These are phyloP conservation scores for Megaustenia siamemsis DNA, from an alignment of 2,888 invertebrate species.

Conservation along the genomic window DNA sequence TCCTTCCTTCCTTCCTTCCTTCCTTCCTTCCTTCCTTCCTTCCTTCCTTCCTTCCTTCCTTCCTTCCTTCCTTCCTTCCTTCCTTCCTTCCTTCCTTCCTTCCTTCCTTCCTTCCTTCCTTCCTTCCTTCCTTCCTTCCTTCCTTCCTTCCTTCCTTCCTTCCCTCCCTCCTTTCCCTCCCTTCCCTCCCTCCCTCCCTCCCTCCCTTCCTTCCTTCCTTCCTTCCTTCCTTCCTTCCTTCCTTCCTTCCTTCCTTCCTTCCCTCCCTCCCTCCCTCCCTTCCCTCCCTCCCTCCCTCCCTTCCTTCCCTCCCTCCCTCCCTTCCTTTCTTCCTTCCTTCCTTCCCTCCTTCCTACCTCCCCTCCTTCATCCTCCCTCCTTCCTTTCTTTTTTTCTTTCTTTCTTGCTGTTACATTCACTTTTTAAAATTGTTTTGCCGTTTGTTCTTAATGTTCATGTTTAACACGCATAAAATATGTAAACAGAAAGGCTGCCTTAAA, in stretches of 20 bases:
- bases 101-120: background rate
- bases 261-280: slow-evolving; percentile 5
- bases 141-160: background rate
- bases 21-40: background rate
- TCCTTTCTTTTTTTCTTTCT: too few relatives aligned
- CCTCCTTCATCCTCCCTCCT: background rate
- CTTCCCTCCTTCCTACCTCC: background rate
- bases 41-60: background rate
- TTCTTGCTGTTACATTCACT: too few relatives aligned
- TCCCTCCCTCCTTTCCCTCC: background rate
- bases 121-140: background rate
- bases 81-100: background rate
- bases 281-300: background rate
- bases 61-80: background rate
- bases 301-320: background rate
- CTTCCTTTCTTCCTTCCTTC: background rate
- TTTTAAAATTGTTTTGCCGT: too few relatives aligned
- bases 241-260: background rate
- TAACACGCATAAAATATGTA: too few relatives aligned
- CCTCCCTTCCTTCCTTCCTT: background rate
- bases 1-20: background rate
- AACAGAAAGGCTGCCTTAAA: too few relatives aligned
- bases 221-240: background rate
- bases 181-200: background rate
- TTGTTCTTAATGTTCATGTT: too few relatives aligned